Base-by-base conservation (phyloP, 2,113 vertebrate species). In the Pheucticus melanocephalus region DNA sequence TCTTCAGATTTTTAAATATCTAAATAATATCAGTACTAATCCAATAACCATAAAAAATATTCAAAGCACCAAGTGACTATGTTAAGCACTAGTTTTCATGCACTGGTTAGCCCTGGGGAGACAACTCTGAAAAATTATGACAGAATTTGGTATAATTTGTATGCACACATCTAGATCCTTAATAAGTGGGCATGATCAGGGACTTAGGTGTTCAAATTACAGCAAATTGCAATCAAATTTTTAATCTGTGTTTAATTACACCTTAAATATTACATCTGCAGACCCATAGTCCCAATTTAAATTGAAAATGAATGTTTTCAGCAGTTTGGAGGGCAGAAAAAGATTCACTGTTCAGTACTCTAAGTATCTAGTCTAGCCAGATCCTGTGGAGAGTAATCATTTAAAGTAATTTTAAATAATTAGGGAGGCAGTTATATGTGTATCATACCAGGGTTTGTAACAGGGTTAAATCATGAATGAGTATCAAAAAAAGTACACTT, bases 241-340 rank as follows among this genome's bases (percentile, higher is more conserved):
- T 73, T 79, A 88, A 88, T 84, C 78, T 60, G 50, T 33, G 17
- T 57, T 88, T 92, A 92, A 96, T 71, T 78, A 11, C 12, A 45
- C 53, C 18, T 82, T 88, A 82, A 92, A 88, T 88, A 88, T 51
- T 91, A 23, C 30, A 72, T 54, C 31, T 88, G 45, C 40, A 72
- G 87, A 69, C 4, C 7, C 18, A 31, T 15, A 60, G 40, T 71
- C 45, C 4, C 6, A 90, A 80, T 88, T 69, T 79, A 61, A 71
- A 76, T 20, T 57, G 48, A 76, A 91, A 88, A 69, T 39, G 23
- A 71, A 50, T n/a, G 3, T 56, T 82, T 92, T 82, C 28, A 72
- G 9, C 28, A 61, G 23, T 57, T 65, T 82, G 11, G 23, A 79
- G 33, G 5, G 53, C 7, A 40, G 35, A 60, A 24, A 40, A 79